Base-by-base conservation (phyloP, 2,113 vertebrate genomes). In the Elachura formosa region DNA sequence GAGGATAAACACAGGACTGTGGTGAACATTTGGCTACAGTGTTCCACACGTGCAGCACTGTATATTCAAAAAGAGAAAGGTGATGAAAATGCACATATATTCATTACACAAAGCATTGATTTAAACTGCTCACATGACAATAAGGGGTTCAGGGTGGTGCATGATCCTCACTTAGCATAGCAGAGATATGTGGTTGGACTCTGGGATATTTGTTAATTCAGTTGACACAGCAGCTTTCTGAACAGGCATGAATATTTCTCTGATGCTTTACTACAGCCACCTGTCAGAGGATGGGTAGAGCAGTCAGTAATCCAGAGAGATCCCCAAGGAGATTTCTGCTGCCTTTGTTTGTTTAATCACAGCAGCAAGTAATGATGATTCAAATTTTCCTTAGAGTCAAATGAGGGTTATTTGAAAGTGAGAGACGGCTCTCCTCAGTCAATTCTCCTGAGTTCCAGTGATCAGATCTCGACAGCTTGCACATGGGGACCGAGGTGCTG, bases 201-300 rank as follows among this genome's bases (percentile, higher is more conserved):
- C 54, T 34, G 49, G 18, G 29, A 22, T 23, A 11, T 5, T 40
- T 41, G 33, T 63, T 33, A 55, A 69, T 34, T 72, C 59, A 82
- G 14, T 12, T 62, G 69, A 54, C 56, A 54, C 46, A 74, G 72
- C 14, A 90, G 18, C 36, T 83, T 26, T 19, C 51, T 71, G 81
- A 91, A 55, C 13, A 77, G 71, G 38, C 41, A 29, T 28, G 59
- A 71, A 19, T 12, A 58, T 56, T 87, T 92, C 82, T 63, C 84
- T 93, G 78, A 69, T 80, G 46, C 81, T 94, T 94, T 89, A 55
- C 78, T 96, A 94, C 93, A 96, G 89, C 93, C 93, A 94, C 71
- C 81, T 82, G 87, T 73, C 81, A 93, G 78, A 73, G 59, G 67
- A 55, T 52, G 84, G 89, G 78, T 89, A 94, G 78, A 91, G 78